Conservation (phyloP, 2,113 vertebrate species). For the Desmodus rotundus region DNA sequence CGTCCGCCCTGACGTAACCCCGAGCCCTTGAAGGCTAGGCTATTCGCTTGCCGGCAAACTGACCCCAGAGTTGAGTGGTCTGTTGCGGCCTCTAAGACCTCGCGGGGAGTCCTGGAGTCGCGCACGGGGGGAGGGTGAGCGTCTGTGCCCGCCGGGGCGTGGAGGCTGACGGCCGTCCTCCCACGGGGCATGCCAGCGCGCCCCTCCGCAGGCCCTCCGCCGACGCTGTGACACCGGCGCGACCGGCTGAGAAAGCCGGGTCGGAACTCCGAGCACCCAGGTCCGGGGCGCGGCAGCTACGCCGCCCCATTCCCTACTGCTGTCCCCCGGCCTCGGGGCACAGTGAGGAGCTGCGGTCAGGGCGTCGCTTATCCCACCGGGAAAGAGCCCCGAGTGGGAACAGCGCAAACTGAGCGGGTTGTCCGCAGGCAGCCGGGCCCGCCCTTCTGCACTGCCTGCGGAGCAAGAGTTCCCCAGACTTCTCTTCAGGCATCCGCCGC, state of each 20-base stretch:
- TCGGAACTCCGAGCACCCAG: not conserved
- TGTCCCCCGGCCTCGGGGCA: not conserved
- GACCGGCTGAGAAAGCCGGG: not conserved
- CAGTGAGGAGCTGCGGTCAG: not conserved
- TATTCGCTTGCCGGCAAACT: not conserved
- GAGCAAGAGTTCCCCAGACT: slow-evolving; percentile 33
- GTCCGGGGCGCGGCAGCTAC: not conserved
- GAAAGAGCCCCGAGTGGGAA: not conserved
- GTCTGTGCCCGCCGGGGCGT: not conserved
- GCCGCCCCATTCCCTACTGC: too few species aligned
- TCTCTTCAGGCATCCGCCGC: slow-evolving; percentile 26
- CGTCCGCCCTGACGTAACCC: not conserved
- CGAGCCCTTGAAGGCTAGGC: not conserved
- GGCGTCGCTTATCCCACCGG: not conserved
- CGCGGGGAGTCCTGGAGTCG: not conserved
- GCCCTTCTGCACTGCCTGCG: slow-evolving; percentile 32
- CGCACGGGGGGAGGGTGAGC: not conserved
- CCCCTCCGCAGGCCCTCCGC: not conserved
- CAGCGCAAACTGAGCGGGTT: not conserved
- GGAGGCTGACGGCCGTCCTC: not conserved
- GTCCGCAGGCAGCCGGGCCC: slow-evolving; percentile 11
- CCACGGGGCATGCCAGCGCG: not conserved
- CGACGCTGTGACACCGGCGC: not conserved
- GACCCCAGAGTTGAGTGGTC: not conserved
- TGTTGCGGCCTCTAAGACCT: not conserved